Percentiles rank a stretch among this genome's conserved stretches.
Conservation (phyloP, 2,113 vertebrate species). For the Ceuthmochares aereus region DNA sequence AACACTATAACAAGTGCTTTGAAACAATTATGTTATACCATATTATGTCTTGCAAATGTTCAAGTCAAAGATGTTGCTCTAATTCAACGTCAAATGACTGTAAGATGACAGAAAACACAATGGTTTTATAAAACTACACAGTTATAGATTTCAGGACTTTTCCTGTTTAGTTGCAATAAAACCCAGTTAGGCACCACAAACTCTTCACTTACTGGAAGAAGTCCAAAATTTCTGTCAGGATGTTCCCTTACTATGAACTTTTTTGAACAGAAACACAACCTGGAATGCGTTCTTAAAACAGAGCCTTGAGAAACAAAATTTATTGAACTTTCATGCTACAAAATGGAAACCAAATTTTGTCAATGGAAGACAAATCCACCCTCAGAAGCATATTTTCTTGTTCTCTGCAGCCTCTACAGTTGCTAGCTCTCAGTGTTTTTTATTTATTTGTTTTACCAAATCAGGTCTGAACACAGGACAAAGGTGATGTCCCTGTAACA, state of each 20-base stretch:
- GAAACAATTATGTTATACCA: background rate
- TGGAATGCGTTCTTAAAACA: background rate
- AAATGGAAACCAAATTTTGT: background rate
- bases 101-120: background rate
- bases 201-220: background rate
- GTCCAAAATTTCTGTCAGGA: background rate
- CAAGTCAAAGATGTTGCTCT: background rate
- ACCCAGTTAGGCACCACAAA: background rate
- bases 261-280: background rate
- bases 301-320: conserved; percentile 3
- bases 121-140: background rate
- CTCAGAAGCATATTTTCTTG: background rate
- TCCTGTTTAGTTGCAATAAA: conserved; percentile 43
- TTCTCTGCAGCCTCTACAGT: background rate
- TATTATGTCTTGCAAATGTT: background rate
- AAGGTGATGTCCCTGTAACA: background rate
- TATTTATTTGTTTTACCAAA: background rate
- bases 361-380: background rate
- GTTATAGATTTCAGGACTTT: conserved; percentile 12
- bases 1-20: background rate
- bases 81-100: conserved; percentile 8
- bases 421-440: background rate
- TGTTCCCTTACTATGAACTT: background rate
- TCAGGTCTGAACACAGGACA: fast-evolving
- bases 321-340: background rate